These are phyloP conservation scores for Saguinus oedipus DNA, from an alignment of 2,797 vertebrate genomes.

Conservation along the genomic window DNA sequence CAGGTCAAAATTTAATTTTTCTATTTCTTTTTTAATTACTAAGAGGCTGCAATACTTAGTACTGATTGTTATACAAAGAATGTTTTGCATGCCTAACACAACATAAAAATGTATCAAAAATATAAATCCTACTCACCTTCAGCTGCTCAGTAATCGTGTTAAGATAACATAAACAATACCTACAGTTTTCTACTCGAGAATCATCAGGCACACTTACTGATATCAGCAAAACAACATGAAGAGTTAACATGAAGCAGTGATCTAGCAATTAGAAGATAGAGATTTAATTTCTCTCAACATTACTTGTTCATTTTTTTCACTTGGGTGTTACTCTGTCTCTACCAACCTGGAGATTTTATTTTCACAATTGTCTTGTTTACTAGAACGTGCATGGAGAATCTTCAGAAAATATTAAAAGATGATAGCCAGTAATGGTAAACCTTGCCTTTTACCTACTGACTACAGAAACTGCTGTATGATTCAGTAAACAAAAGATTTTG, in stretches of 20 bases:
- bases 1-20: constrained; percentile 24
- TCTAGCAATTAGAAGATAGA: background rate
- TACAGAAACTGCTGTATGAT: background rate
- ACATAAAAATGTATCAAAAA: background rate
- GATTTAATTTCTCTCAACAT: background rate
- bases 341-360: background rate
- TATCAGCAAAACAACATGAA: background rate
- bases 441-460: background rate
- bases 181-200: background rate
- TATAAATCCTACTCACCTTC: constrained; percentile 19
- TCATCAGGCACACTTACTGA: background rate
- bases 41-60: background rate
- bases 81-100: background rate
- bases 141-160: background rate
- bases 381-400: background rate
- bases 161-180: background rate
- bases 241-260: background rate
- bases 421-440: background rate
- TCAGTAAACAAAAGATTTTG: background rate
- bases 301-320: background rate
- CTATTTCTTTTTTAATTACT: background rate
- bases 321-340: background rate
- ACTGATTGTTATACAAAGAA: background rate
- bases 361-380: background rate
- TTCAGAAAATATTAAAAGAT: constrained; percentile 1